Percentiles rank a stretch among this genome's conserved stretches.
Conservation (phyloP, 2,888 invertebrate species). For the Xestia xanthographa region DNA sequence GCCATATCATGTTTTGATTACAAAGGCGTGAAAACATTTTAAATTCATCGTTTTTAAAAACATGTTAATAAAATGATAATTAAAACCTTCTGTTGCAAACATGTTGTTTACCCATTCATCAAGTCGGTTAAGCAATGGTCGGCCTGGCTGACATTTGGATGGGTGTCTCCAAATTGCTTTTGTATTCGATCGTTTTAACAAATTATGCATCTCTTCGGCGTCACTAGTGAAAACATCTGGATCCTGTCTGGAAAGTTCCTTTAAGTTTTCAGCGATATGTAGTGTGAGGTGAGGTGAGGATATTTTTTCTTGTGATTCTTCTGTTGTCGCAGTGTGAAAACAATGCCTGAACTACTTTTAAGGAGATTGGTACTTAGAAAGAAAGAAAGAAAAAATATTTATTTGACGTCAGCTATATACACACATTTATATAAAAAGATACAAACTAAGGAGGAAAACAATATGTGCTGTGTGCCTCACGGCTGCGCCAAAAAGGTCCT, state of each 20-base stretch:
- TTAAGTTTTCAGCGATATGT: background rate
- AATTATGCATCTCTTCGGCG: slow-evolving; percentile 16
- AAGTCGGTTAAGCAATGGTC: slow-evolving; percentile 45
- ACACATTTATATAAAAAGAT: too few relatives aligned
- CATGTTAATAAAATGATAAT: slow-evolving; percentile 55
- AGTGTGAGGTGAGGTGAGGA: background rate
- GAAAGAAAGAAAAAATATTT: too few relatives aligned
- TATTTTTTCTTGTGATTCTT: background rate
- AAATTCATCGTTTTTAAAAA: slow-evolving; percentile 37
- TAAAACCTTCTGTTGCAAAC: slow-evolving; percentile 52
- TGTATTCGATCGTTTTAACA: slow-evolving; percentile 14
- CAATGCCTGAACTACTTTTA: background rate
- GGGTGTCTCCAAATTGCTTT: slow-evolving; percentile 24
- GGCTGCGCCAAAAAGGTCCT: too few relatives aligned
- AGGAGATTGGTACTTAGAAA: background rate
- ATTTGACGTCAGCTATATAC: too few relatives aligned
- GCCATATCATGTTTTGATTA: slow-evolving; percentile 21
- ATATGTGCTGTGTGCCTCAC: too few relatives aligned
- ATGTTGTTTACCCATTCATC: slow-evolving; percentile 48
- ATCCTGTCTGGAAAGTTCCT: slow-evolving; percentile 13
- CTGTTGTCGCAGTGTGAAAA: background rate
- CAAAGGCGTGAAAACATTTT: slow-evolving; percentile 25
- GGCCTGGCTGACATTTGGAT: slow-evolving; percentile 25
- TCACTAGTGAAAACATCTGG: slow-evolving; percentile 10
- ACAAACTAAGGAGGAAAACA: too few relatives aligned